Evolutionary conservation across 2,888 invertebrate species (phyloP).

Genomic region (Agrenia bidenticulata): DNA sequence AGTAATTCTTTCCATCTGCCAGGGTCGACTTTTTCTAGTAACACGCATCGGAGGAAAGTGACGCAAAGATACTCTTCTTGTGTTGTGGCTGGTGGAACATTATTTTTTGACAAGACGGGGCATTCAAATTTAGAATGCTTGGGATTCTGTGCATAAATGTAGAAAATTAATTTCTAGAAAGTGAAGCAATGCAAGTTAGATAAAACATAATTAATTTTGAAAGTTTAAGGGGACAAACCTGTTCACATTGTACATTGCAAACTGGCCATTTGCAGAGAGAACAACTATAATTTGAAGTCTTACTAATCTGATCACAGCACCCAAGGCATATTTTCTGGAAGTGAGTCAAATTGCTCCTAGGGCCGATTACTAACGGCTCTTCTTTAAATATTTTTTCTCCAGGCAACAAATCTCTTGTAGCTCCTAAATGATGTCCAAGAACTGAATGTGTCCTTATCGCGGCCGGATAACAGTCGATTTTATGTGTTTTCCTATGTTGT

Average conservation of each 20-base stretch:
- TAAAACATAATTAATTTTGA: too few species aligned
- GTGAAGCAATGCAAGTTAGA: background rate
- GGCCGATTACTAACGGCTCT: conserved; percentile 73
- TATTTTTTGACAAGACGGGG: conserved; percentile 19
- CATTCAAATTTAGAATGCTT: conserved; percentile 63
- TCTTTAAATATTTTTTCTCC: conserved; percentile 72
- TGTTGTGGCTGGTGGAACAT: conserved; percentile 26
- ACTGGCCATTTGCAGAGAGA: conserved; percentile 67
- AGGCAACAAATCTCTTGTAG: conserved; percentile 67
- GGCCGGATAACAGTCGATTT: conserved; percentile 64
- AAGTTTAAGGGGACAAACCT: conserved; percentile 1
- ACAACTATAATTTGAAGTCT: conserved; percentile 10
- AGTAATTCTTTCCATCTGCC: conserved; percentile 62
- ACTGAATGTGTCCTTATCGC: conserved; percentile 62
- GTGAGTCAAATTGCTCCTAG: conserved; percentile 54
- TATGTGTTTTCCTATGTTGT: conserved; percentile 65
- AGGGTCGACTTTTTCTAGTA: conserved; percentile 63
- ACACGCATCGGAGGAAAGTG: conserved; percentile 66
- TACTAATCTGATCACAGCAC: conserved; percentile 64
- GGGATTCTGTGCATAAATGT: conserved; percentile 27
- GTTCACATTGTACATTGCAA: conserved; percentile 65
- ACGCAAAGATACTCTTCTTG: conserved; percentile 67
- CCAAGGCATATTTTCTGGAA: conserved; percentile 66
- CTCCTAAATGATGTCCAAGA: conserved; percentile 68
- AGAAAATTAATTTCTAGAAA: background rate